Base-by-base conservation (phyloP, 2,888 invertebrate species). In the Drosophila falleni region DNA sequence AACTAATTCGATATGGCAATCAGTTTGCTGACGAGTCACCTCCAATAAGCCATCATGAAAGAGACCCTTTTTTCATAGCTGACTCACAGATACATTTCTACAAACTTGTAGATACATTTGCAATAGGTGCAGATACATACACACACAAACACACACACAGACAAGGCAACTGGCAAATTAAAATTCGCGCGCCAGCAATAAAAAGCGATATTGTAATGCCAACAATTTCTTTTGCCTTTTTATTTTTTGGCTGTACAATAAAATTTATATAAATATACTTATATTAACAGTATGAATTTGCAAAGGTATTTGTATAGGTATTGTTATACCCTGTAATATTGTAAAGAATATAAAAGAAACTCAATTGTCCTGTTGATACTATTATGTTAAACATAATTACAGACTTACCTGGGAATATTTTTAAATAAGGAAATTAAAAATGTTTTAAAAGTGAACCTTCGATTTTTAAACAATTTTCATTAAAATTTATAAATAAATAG, bases 1-100 rank as follows among this genome's bases (percentile, higher is more conserved):
- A 86, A 86, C 80, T 80, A 86, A 86, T 86, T 86, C 71, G 82
- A 78, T 74, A 78, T 51, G 88, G 86, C 86, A 85, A 85, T 85
- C 83, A 77, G 73, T 75, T 69, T 67, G 71, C 71, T 65, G 67
- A 74, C 78, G 56, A 72, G 63, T 81, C 58, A 66, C 68, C 66
- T 60, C 19, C 54, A 59, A 69, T 65, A 55, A 74, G 65, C 62
- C 54, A 39, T 42, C 46, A 67, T 56, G 44, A 71, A 67, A 64
- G 71, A 58, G 42, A 62, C 78, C 85, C 85, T 87, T 87, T 71
- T 81, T 72, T 53, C 62, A 60, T 44, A 50, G 64, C 54, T 70
- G 61, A 79, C 54, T 54, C 69, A 79, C 65, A 77, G 42, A 75
- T 41, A 75, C 58, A 56, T 47, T 66, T 47, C 56, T 67, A 54